Evolutionary conservation across 1,140 invertebrate species (phyloP).

Genomic region (Riptortus pedestris): DNA sequence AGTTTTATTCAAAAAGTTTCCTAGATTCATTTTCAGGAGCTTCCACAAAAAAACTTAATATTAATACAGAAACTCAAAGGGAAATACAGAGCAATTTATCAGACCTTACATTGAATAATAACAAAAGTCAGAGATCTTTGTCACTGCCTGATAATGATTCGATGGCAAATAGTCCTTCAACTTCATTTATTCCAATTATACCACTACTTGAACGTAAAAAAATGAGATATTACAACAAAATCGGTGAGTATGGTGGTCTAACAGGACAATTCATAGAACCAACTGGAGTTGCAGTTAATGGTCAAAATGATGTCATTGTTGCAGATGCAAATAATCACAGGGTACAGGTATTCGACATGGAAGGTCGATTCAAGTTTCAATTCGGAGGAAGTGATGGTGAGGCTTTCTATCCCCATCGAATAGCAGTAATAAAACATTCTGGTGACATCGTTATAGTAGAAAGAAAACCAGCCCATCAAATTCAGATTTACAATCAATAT

Average conservation of each 20-base stretch:
- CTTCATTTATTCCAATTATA: conserved; percentile 80
- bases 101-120: conserved; percentile 58
- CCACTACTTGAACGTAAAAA: conserved; percentile 97
- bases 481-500: conserved; percentile 99
- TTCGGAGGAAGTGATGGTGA: conserved; percentile 98
- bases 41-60: no score
- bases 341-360: conserved; percentile 98
- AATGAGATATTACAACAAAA: conserved; percentile 99
- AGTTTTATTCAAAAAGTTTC: conserved; percentile 67
- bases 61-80: no score
- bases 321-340: conserved; percentile 99
- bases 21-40: conserved; percentile 82
- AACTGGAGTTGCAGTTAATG: conserved; percentile 95
- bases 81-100: no score
- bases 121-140: conserved; percentile 37
- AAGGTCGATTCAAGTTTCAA: conserved; percentile 98
- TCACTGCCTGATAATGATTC: conserved; percentile 44
- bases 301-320: conserved; percentile 98
- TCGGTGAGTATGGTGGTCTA: conserved; percentile 97
- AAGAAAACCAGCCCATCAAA: conserved; percentile 92
- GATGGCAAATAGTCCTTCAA: conserved; percentile 71
- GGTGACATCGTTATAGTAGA: conserved; percentile 99
- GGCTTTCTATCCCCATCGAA: conserved; percentile 92
- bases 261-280: conserved; percentile 99
- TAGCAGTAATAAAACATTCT: conserved; percentile 91